phyloP scores from a whole-genome alignment of 1,140 invertebrate species.

The Atta texana region DNA sequence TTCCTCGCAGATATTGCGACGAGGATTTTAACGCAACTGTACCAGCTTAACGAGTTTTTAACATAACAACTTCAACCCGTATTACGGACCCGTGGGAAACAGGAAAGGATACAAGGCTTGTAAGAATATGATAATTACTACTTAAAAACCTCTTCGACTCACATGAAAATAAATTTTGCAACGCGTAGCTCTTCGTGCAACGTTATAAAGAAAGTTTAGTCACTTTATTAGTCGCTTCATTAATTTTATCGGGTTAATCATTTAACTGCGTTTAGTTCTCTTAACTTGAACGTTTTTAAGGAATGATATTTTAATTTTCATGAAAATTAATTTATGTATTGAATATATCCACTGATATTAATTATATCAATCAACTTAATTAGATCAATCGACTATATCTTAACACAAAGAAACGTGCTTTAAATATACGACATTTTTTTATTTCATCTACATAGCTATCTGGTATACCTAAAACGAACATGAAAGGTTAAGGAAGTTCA shows the following conservation, averaged over 20 bases:
- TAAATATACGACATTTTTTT: neutral
- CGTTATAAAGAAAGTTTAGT: slow-evolving; percentile 18
- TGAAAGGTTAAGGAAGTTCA: slow-evolving; percentile 38
- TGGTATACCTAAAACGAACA: slow-evolving; percentile 22
- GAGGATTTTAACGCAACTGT: slow-evolving; percentile 62
- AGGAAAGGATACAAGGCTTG: neutral
- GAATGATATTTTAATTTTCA: neutral
- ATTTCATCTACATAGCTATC: neutral
- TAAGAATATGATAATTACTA: slow-evolving; percentile 60
- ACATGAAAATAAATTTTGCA: slow-evolving; percentile 46
- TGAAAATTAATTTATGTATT: neutral
- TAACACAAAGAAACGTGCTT: neutral
- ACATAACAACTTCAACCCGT: slow-evolving; percentile 55
- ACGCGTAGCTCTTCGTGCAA: neutral
- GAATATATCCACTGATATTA: neutral
- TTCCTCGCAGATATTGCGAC: slow-evolving; percentile 57
- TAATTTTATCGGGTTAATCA: neutral
- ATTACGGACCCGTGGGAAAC: slow-evolving; percentile 19
- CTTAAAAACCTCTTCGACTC: slow-evolving; percentile 31
- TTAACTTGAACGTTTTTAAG: neutral
- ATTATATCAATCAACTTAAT: neutral
- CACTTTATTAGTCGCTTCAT: neutral
- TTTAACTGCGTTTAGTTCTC: neutral
- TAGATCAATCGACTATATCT: neutral
- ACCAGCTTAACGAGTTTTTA: slow-evolving; percentile 57